Evolutionary conservation across 2,888 invertebrate species (phyloP).

Genomic region (Rutpela maculata): DNA sequence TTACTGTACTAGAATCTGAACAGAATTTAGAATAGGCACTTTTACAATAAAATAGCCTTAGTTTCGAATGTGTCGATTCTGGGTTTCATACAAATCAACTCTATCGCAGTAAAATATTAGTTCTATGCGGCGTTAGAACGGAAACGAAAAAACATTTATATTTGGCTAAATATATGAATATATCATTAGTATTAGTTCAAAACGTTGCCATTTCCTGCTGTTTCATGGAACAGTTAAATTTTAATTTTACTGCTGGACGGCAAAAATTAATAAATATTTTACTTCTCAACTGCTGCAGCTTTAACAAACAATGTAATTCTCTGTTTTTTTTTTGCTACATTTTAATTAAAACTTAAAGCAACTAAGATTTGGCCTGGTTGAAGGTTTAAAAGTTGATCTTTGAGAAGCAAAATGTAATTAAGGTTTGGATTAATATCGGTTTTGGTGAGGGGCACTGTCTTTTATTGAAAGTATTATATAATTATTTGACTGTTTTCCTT

Average conservation of each 20-base stretch:
- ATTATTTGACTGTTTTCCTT: not conserved
- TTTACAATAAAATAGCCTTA: slow-evolving; percentile 2
- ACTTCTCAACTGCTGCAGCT: not conserved
- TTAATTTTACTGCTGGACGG: not conserved
- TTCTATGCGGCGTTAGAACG: slow-evolving; percentile 1
- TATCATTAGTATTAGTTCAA: not conserved
- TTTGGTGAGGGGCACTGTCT: not conserved
- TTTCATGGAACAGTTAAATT: not conserved
- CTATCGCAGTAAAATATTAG: slow-evolving; percentile 12
- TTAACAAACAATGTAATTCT: not conserved
- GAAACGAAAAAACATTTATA: slow-evolving; percentile 15
- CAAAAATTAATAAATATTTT: slow-evolving; percentile 7
- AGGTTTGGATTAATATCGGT: not conserved
- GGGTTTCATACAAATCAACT: slow-evolving; percentile 26
- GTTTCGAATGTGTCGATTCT: not conserved
- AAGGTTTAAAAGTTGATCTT: not conserved
- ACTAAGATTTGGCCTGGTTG: not conserved
- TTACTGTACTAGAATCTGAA: not conserved
- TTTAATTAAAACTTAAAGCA: slow-evolving; percentile 23
- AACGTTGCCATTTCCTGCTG: not conserved
- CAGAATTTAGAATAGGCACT: slow-evolving; percentile 10
- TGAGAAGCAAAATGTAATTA: not conserved
- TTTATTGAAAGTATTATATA: not conserved
- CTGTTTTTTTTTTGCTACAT: not conserved
- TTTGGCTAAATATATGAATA: slow-evolving; percentile 5